Conservation (phyloP, 1,140 invertebrate genomes). For the Helicoverpa armigera region DNA sequence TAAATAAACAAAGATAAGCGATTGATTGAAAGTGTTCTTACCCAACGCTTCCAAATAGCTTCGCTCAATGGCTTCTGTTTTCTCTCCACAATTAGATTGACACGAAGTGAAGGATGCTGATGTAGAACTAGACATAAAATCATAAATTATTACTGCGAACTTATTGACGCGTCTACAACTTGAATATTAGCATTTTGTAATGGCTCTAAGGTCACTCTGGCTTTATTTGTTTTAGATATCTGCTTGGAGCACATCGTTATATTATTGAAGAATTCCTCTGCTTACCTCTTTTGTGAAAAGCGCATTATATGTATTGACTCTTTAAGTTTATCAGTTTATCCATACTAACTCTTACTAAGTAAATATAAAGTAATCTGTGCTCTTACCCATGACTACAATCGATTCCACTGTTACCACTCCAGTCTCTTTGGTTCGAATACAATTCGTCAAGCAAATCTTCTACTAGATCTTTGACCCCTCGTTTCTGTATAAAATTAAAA, state of each 20-base stretch:
- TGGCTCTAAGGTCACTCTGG: neutral
- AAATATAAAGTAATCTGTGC: too few relatives aligned
- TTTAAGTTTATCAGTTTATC: too few relatives aligned
- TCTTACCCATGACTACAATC: constrained; percentile 79
- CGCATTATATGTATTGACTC: too few relatives aligned
- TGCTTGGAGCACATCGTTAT: too few relatives aligned
- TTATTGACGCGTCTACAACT: neutral
- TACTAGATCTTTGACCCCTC: constrained; percentile 83
- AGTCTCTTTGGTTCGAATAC: constrained; percentile 73
- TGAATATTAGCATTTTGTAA: constrained; percentile 6
- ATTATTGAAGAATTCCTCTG: too few relatives aligned
- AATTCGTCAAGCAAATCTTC: constrained; percentile 82
- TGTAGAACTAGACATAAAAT: constrained; percentile 67
- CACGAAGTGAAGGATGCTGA: constrained; percentile 75
- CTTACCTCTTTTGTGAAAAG: too few relatives aligned
- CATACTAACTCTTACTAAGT: too few relatives aligned
- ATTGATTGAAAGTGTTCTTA: constrained; percentile 53
- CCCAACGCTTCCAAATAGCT: constrained; percentile 77
- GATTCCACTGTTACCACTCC: constrained; percentile 70
- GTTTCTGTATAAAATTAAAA: constrained; percentile 70
- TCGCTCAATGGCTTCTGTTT: constrained; percentile 74
- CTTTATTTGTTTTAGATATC: too few relatives aligned
- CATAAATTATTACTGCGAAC: neutral
- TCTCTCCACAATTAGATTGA: constrained; percentile 69
- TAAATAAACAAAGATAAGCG: neutral